Conservation (phyloP, 2,888 invertebrate species). For the Yponomeuta sedellus region DNA sequence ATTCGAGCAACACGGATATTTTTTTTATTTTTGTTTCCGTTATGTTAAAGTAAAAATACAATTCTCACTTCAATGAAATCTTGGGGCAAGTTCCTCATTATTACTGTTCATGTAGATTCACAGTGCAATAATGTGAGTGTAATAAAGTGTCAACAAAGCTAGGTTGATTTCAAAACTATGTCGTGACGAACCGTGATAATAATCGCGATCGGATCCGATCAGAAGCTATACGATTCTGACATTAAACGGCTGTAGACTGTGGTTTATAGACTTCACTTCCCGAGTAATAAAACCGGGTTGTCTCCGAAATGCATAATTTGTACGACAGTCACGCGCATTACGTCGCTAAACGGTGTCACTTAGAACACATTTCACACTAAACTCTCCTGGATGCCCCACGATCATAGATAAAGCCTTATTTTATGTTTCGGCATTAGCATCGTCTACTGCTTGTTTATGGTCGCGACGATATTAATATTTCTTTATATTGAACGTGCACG, state of each 20-base stretch:
- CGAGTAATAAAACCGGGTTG: slow-evolving; percentile 70
- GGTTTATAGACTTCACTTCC: slow-evolving; percentile 75
- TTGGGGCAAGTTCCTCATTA: too few relatives aligned
- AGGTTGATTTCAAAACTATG: slow-evolving; percentile 42
- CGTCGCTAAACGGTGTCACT: slow-evolving; percentile 74
- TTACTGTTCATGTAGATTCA: too few relatives aligned
- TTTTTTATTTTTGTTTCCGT: too few relatives aligned
- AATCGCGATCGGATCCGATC: slow-evolving; percentile 58
- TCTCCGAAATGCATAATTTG: slow-evolving; percentile 74
- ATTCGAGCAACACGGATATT: too few relatives aligned
- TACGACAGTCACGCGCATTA: slow-evolving; percentile 72
- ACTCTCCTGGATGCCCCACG: slow-evolving; percentile 57
- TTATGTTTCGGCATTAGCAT: slow-evolving; percentile 70
- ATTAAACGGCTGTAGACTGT: slow-evolving; percentile 68
- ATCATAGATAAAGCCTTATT: slow-evolving; percentile 71
- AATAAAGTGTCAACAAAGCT: not conserved
- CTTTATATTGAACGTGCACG: slow-evolving; percentile 61
- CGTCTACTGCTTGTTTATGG: slow-evolving; percentile 67
- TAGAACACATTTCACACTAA: slow-evolving; percentile 74
- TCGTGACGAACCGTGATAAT: slow-evolving; percentile 32
- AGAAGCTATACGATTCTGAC: slow-evolving; percentile 63
- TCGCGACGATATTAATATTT: slow-evolving; percentile 64
- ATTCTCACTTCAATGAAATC: too few relatives aligned
- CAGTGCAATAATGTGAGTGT: too few relatives aligned
- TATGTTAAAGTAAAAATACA: too few relatives aligned